Evolutionary conservation across 2,888 invertebrate species (phyloP).

Genomic region (Gymnosoma rotundatum): DNA sequence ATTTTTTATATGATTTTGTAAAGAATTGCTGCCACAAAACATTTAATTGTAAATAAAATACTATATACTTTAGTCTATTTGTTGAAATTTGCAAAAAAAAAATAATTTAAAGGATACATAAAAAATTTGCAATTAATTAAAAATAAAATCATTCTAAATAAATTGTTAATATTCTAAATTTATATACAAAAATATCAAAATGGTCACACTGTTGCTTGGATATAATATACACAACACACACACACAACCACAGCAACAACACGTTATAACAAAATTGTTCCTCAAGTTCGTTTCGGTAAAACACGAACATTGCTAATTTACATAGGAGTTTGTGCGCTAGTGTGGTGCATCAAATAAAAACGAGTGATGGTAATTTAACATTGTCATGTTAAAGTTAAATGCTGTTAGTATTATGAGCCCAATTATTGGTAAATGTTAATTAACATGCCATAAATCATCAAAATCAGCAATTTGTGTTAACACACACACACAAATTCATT

Average conservation of each 20-base stretch:
- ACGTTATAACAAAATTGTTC: constrained; percentile 18
- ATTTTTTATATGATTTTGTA: too few relatives aligned
- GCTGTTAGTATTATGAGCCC: constrained; percentile 25
- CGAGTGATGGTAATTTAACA: constrained; percentile 19
- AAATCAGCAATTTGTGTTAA: constrained; percentile 40
- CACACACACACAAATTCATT: not conserved
- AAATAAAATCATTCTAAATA: too few relatives aligned
- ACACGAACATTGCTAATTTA: constrained; percentile 28
- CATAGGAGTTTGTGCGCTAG: not conserved
- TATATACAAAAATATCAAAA: too few relatives aligned
- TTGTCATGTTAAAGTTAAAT: constrained; percentile 39
- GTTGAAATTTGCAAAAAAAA: too few relatives aligned
- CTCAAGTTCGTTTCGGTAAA: constrained; percentile 23
- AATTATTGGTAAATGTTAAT: constrained; percentile 52
- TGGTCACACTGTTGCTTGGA: constrained; percentile 24
- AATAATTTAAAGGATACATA: too few relatives aligned
- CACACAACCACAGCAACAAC: constrained; percentile 2
- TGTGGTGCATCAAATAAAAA: not conserved
- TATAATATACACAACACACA: constrained; percentile 1
- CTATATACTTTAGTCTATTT: too few relatives aligned
- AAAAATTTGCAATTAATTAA: too few relatives aligned
- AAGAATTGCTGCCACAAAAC: too few relatives aligned
- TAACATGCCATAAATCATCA: constrained; percentile 21
- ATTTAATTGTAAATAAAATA: too few relatives aligned
- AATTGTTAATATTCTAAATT: too few relatives aligned